Evolutionary conservation across 2,797 vertebrate species (phyloP), one percentile per base, ranked within the genome.

Genomic region (Pangasius krempfi): DNA sequence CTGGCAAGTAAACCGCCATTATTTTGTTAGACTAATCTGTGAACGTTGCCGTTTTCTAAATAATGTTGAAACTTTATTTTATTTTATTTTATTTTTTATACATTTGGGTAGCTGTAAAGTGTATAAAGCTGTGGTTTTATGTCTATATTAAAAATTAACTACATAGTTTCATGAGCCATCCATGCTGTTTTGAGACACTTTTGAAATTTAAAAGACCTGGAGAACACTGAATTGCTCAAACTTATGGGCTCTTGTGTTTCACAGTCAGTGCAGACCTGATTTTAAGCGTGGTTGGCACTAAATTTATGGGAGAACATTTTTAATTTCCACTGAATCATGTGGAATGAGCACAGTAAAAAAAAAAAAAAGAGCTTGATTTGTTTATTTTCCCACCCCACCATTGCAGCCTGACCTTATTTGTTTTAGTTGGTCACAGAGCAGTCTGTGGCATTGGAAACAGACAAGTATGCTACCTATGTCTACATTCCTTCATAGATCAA

Each of bases 351-450:
- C 16, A 89, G 84, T 91, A 75, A 86, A 89, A 92, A 86, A n/a
- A 7, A 78, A 44, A 84, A 81, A 79, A 20, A 81, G 37, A 81
- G 66, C 79, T 30, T 89, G 73, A 91, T 92, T 91, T 90, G 87
- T 90, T 91, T 90, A 88, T 91, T 90, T 90, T 82, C 86, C 87
- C 60, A 47, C 87, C 85, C 80, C 84, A 91, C 86, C 37, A 47
- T 90, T 90, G 82, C 85, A 91, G 89, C 87, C 84, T 90, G 88
- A 91, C 88, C 85, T 75, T 90, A 89, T 92, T 91, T 90, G 87
- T 91, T 93, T 93, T 89, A 90, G 86, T 90, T 91, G 82, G 88
- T 86, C 91, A 79, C 82, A 87, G 90, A 86, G 80, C 75, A 88
- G 89, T 88, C 90, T 91, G 88, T 88, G 86, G 90, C 89, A 68